Evolutionary conservation across 2,113 vertebrate genomes (phyloP).

Genomic region (Sphyrna mokarran): DNA sequence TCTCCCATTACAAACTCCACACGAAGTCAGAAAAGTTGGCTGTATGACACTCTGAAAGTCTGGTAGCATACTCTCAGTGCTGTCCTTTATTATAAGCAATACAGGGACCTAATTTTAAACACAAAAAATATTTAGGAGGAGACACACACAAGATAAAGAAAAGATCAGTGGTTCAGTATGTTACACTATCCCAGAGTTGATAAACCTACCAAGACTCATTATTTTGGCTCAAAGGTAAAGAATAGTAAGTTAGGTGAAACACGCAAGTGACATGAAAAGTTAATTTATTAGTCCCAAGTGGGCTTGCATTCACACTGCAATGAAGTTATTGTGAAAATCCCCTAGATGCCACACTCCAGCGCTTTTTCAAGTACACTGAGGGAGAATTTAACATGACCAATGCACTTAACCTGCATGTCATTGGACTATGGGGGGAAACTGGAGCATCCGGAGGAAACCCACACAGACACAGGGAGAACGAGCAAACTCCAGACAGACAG

Average conservation of each 20-base stretch:
- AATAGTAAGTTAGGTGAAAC: neutral
- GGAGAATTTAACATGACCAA: no score
- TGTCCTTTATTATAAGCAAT: conserved; percentile 3
- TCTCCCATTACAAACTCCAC: neutral
- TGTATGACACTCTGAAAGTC: neutral
- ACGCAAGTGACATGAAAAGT: no score
- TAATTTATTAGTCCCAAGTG: no score
- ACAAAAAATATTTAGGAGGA: neutral
- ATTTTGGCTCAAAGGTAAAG: neutral
- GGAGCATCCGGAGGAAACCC: no score
- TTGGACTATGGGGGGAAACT: no score
- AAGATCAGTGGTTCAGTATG: neutral
- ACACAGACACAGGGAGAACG: no score
- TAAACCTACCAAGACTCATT: neutral
- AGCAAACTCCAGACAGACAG: no score
- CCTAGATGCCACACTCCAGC: no score
- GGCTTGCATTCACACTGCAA: no score
- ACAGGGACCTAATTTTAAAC: neutral
- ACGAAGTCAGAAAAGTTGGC: neutral
- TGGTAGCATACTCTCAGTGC: neutral
- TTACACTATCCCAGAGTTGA: neutral
- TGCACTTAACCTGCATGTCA: no score
- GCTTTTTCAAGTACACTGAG: no score
- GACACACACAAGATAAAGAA: neutral
- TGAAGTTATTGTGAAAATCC: no score